These are phyloP conservation scores for Protodeltote pygarga DNA, from an alignment of 2,888 invertebrate genomes.

Conservation along the genomic window DNA sequence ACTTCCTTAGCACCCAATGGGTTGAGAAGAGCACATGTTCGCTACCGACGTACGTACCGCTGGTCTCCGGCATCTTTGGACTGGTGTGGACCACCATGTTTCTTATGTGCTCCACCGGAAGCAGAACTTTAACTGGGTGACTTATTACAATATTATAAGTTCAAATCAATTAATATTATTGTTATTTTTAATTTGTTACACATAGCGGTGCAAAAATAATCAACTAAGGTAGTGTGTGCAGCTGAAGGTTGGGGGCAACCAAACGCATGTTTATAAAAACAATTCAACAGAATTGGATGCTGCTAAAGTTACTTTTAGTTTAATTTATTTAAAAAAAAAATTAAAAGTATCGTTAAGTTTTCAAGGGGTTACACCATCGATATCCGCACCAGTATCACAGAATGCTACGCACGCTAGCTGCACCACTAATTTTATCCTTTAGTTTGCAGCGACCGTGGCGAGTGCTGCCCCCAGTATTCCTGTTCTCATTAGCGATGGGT, in stretches of 20 bases:
- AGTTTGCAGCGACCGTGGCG: conserved; percentile 80
- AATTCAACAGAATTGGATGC: too few species aligned
- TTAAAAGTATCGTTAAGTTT: too few species aligned
- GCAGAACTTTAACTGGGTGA: conserved; percentile 77
- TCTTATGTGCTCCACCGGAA: conserved; percentile 84
- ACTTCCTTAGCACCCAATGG: conserved; percentile 79
- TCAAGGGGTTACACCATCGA: too few species aligned
- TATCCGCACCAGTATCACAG: neutral
- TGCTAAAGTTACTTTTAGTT: too few species aligned
- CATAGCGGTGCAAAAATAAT: too few species aligned
- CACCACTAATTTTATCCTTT: neutral
- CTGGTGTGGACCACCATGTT: conserved; percentile 84
- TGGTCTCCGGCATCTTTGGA: conserved; percentile 81
- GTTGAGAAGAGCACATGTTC: conserved; percentile 76
- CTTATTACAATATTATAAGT: too few species aligned
- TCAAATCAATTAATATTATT: too few species aligned
- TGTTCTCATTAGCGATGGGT: conserved; percentile 76
- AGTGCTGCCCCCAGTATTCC: conserved; percentile 70
- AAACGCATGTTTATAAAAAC: too few species aligned
- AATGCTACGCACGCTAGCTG: neutral
- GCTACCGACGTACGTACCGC: conserved; percentile 78
- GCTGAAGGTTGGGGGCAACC: too few species aligned
- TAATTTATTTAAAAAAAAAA: too few species aligned
- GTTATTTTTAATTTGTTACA: conserved; percentile 2
- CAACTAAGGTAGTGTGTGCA: too few species aligned